Evolutionary conservation across 1,140 invertebrate species (phyloP), one percentile per base, ranked within the genome.

Genomic region (Alviniconcha marisindica): DNA sequence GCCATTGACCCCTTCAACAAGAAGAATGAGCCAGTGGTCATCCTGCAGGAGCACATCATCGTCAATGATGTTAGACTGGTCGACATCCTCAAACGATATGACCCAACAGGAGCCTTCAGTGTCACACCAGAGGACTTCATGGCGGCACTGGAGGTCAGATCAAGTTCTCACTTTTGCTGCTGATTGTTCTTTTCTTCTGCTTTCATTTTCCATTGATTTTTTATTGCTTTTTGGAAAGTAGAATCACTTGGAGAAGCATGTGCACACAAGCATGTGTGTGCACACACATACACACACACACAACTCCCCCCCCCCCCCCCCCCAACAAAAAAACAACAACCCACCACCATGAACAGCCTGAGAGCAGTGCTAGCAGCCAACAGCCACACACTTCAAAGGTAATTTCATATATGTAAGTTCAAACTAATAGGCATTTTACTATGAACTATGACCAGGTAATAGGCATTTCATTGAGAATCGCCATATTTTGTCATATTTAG

Each of bases 61-160:
- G 89, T 93, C 15, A 93, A 92, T 66, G 91, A 93, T 74, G 84
- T 88, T 77, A 83, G 90, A 40, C 77, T 92, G 10, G 33, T 92
- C 14, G 91, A 92, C 48, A 89, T 91, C 36, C 85, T 93, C n/a
- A 86, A 88, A 44, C 84, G 86, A 82, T 91, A 90, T 81, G 91
- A 93, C 84, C 71, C 86, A 33, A 86, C 91, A 33, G 86, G 86
- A 15, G 82, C 81, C 2, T 81, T 88, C 28, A 87, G 81, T 42
- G 87, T 93, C 40, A 84, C 91, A n/a, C 88, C 89, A 2, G 88
- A 91, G 54, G 86, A 92, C 38, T 93, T 93, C 82, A 83, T 91
- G 2, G 66, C 77, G n/a, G 92, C 91, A 14, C 76, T 92, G 14
- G 88, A 92, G 81, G 92, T 93, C 87, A 60, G 31, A 56, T 4